A percentile compares a stretch with the other conserved stretches of the same genome.
Evolutionary conservation across 2,888 invertebrate species (phyloP).

Genomic region (Lypha dubia): DNA sequence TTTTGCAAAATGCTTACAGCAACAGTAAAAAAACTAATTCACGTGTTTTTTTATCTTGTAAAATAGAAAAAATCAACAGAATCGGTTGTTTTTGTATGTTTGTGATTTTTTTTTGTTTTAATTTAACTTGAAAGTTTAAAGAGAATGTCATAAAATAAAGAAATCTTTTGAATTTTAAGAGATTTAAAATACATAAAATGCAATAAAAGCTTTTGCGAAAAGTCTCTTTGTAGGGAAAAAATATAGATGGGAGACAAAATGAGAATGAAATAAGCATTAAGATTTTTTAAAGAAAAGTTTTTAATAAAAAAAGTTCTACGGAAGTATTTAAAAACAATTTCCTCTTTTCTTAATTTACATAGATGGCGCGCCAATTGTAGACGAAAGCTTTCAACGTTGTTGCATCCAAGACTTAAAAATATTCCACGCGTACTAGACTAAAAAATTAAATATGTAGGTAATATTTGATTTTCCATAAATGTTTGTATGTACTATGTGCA

Average conservation of each 20-base stretch:
- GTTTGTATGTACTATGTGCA: too few relatives aligned
- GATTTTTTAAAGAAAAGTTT: not conserved
- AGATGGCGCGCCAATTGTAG: not conserved
- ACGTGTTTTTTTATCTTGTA: conserved; percentile 33
- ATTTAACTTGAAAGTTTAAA: conserved; percentile 35
- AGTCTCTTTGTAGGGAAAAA: not conserved
- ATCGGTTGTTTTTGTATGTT: conserved; percentile 10
- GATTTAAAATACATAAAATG: not conserved
- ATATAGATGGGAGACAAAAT: not conserved
- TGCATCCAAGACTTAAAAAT: too few relatives aligned
- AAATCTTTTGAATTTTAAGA: conserved; percentile 1
- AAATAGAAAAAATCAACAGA: not conserved
- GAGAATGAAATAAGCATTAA: not conserved
- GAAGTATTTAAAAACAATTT: not conserved
- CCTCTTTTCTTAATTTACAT: not conserved
- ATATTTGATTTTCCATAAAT: too few relatives aligned
- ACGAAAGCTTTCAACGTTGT: not conserved
- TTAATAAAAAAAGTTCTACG: not conserved
- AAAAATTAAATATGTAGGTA: too few relatives aligned
- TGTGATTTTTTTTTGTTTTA: conserved; percentile 6
- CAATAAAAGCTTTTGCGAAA: not conserved
- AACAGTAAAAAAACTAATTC: conserved; percentile 20
- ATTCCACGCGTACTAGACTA: not conserved
- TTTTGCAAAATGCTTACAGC: conserved; percentile 13
- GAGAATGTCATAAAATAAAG: not conserved